Conservation (phyloP, 2,888 invertebrate genomes). For the Apamea epomidion region DNA sequence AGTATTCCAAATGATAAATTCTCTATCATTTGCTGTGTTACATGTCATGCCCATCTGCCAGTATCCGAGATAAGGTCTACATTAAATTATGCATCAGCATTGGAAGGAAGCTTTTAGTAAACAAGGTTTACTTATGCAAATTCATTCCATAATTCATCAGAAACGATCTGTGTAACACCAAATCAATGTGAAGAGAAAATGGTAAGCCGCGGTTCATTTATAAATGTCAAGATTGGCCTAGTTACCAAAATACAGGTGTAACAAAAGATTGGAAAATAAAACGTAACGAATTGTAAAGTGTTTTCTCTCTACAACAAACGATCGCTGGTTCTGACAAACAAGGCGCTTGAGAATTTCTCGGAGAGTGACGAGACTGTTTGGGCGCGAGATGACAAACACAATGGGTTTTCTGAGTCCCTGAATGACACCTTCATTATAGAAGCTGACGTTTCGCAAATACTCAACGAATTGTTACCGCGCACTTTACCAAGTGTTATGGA, state of each 20-base stretch:
- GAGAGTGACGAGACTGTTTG: slow-evolving; percentile 74
- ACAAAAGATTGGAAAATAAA: slow-evolving; percentile 75
- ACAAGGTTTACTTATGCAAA: slow-evolving; percentile 75
- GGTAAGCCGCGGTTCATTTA: slow-evolving; percentile 75
- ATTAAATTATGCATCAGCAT: slow-evolving; percentile 71
- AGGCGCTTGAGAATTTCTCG: slow-evolving; percentile 63
- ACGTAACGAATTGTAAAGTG: slow-evolving; percentile 69
- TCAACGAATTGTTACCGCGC: slow-evolving; percentile 77
- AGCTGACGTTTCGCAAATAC: slow-evolving; percentile 83
- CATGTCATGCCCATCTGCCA: slow-evolving; percentile 54
- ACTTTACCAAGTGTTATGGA: slow-evolving; percentile 69
- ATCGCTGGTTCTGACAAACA: slow-evolving; percentile 64
- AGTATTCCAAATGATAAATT: slow-evolving; percentile 38
- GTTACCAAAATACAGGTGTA: slow-evolving; percentile 66
- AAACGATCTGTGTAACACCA: slow-evolving; percentile 65
- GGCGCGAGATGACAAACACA: slow-evolving; percentile 75
- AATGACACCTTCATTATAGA: slow-evolving; percentile 86
- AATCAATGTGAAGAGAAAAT: slow-evolving; percentile 75
- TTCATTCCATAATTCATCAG: slow-evolving; percentile 72
- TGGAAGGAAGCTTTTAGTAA: slow-evolving; percentile 71
- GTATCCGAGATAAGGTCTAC: slow-evolving; percentile 55
- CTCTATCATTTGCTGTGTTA: slow-evolving; percentile 17
- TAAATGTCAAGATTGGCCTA: slow-evolving; percentile 75
- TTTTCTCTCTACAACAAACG: slow-evolving; percentile 54
- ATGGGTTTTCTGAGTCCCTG: slow-evolving; percentile 78